These are phyloP conservation scores for Delia radicum DNA, from an alignment of 1,140 invertebrate species.

Conservation along the genomic window DNA sequence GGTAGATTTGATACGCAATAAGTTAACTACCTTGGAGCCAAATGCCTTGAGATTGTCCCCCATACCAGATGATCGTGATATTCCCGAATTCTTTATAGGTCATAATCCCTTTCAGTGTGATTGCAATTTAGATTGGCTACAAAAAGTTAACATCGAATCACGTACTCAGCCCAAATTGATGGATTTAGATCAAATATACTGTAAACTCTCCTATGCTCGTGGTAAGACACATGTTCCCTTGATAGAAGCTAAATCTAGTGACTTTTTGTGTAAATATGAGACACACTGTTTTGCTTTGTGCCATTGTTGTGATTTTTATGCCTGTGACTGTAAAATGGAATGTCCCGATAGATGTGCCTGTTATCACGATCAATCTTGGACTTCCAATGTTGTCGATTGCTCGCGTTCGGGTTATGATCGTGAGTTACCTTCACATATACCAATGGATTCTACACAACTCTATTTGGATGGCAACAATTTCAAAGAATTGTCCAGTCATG, in stretches of 20 bases:
- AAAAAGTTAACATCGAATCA: conserved; percentile 74
- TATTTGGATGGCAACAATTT: conserved; percentile 89
- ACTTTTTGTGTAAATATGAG: conserved; percentile 89
- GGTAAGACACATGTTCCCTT: conserved; percentile 77
- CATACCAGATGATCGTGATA: conserved; percentile 70
- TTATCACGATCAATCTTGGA: conserved; percentile 90
- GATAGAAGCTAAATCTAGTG: conserved; percentile 78
- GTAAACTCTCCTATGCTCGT: conserved; percentile 82
- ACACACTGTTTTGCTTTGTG: conserved; percentile 87
- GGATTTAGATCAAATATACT: conserved; percentile 85
- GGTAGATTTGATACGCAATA: conserved; percentile 83
- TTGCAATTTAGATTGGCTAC: conserved; percentile 70
- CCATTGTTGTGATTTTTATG: conserved; percentile 92
- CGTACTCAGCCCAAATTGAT: conserved; percentile 83
- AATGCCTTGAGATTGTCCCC: conserved; percentile 83
- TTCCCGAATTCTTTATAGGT: conserved; percentile 88
- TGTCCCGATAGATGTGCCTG: conserved; percentile 89
- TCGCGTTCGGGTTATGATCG: conserved; percentile 72
- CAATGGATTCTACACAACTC: conserved; percentile 89
- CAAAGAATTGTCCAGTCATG: conserved; percentile 74
- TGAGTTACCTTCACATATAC: conserved; percentile 77
- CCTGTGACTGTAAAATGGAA: conserved; percentile 93
- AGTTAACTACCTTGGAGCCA: conserved; percentile 79
- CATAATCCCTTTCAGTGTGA: conserved; percentile 90
- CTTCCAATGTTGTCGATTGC: conserved; percentile 89